Percentiles rank a stretch among this genome's conserved stretches.
Evolutionary conservation across 2,113 vertebrate species (phyloP).

Genomic region (Anas platyrhynchos): DNA sequence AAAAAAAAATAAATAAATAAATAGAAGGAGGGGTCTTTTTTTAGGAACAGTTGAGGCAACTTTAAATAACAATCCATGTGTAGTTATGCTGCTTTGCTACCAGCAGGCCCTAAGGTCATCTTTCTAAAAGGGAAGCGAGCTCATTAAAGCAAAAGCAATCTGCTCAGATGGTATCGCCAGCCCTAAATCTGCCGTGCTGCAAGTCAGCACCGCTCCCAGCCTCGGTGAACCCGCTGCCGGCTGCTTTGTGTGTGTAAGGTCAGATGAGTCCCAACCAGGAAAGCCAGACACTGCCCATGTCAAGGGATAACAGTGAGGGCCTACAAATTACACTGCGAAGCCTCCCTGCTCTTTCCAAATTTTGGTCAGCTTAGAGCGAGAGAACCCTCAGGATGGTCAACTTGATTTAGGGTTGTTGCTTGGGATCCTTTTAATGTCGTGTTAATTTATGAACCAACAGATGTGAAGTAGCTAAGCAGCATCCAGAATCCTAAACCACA

Average conservation of each 20-base stretch:
- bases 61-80: background rate
- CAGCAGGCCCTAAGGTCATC: background rate
- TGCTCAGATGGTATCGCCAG: background rate
- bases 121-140: background rate
- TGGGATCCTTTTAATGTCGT: background rate
- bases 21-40: background rate
- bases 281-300: accelerated
- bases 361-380: accelerated
- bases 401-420: background rate
- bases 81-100: background rate
- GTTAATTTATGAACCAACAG: background rate
- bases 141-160: background rate
- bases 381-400: background rate
- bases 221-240: background rate
- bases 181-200: background rate
- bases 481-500: background rate
- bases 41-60: background rate
- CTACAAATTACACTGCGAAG: background rate
- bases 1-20: background rate
- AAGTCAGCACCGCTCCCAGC: background rate
- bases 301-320: background rate
- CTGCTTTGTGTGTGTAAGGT: background rate
- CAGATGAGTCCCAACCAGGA: background rate
- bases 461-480: background rate
- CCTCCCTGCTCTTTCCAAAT: background rate